These are phyloP conservation scores for Dolomedes plantarius DNA, from an alignment of 2,888 invertebrate genomes.

Conservation along the genomic window DNA sequence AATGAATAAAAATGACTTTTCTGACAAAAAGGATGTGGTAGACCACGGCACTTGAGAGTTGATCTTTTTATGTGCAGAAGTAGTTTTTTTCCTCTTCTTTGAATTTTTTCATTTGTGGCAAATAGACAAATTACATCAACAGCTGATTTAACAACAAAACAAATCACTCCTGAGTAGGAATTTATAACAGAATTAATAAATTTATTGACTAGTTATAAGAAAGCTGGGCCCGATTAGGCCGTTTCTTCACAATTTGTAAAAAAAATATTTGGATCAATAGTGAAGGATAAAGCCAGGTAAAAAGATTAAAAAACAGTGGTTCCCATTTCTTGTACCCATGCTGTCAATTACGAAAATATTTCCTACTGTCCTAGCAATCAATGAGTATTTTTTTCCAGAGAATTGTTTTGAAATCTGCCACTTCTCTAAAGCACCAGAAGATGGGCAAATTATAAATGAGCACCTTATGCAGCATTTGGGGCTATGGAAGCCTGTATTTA, in stretches of 20 bases:
- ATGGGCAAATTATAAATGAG: constrained; percentile 49
- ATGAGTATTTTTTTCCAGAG: background rate
- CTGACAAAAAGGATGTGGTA: constrained; percentile 45
- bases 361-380: constrained; percentile 26
- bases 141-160: constrained; percentile 70
- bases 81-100: constrained; percentile 22
- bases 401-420: constrained; percentile 27
- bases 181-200: constrained; percentile 67
- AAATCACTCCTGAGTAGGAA: constrained; percentile 60
- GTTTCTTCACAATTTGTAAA: constrained; percentile 26
- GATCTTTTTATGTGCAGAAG: constrained; percentile 53
- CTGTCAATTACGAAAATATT: constrained; percentile 61
- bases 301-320: constrained; percentile 60
- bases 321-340: constrained; percentile 16
- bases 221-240: constrained; percentile 46
- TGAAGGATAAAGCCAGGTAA: constrained; percentile 49
- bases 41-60: constrained; percentile 56
- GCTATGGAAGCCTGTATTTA: constrained; percentile 60
- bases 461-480: constrained; percentile 50
- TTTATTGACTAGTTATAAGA: constrained; percentile 68
- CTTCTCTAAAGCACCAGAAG: constrained; percentile 65
- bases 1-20: constrained; percentile 70
- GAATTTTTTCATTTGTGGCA: constrained; percentile 32
- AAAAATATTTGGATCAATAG: constrained; percentile 41
- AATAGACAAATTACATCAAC: constrained; percentile 65